phyloP scores from a whole-genome alignment of 2,113 vertebrate genomes.

The Aramus guarauna region DNA sequence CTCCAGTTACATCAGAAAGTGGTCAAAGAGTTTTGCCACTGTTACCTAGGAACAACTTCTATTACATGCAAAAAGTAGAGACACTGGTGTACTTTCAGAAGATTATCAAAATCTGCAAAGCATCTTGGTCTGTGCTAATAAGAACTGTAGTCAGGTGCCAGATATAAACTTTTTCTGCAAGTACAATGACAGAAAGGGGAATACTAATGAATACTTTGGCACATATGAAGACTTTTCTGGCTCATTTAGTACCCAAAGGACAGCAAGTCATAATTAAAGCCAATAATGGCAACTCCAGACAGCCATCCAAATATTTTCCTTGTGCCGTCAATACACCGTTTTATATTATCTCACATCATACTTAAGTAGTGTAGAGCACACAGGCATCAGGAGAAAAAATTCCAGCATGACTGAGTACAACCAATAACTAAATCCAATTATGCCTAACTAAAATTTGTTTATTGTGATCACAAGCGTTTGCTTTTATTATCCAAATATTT shows the following conservation, averaged over 20 bases:
- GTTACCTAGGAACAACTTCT: constrained; percentile 13
- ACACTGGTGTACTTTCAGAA: constrained; percentile 56
- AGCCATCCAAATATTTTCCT: constrained; percentile 75
- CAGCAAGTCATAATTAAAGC: constrained; percentile 75
- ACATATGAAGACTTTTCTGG: constrained; percentile 68
- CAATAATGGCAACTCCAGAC: constrained; percentile 78
- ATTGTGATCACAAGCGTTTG: constrained; percentile 49
- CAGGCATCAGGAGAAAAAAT: constrained; percentile 59
- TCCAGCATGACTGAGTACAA: constrained; percentile 57
- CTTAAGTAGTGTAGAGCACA: constrained; percentile 50
- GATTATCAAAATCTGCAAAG: constrained; percentile 64
- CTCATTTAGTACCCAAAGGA: constrained; percentile 74
- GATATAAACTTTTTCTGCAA: constrained; percentile 68
- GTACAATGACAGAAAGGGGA: constrained; percentile 70
- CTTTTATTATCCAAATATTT: constrained; percentile 57
- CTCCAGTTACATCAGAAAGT: not conserved
- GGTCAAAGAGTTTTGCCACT: not conserved
- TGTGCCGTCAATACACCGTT: constrained; percentile 64
- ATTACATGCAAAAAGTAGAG: constrained; percentile 25
- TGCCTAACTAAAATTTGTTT: constrained; percentile 58
- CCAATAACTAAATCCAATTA: constrained; percentile 50
- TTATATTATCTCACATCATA: constrained; percentile 70
- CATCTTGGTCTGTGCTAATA: constrained; percentile 50
- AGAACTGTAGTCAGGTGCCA: constrained; percentile 64
- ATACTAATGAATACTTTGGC: constrained; percentile 78